phyloP scores from a whole-genome alignment of 35 echinoderm and acorn worm genomes.

The Apostichopus japonicus region DNA sequence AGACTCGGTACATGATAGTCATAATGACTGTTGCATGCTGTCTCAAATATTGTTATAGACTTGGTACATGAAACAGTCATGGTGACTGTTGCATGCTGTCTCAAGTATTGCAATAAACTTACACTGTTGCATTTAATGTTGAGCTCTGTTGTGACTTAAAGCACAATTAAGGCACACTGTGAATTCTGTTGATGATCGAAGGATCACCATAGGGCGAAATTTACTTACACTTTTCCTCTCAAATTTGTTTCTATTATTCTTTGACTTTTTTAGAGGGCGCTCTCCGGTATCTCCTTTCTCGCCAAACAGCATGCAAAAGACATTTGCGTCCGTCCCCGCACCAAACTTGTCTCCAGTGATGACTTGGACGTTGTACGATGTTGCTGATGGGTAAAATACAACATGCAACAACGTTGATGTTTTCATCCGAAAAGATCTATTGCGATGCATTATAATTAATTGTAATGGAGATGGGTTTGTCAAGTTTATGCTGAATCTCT shows the following conservation, averaged over 20 bases:
- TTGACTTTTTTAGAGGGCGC: slow-evolving; percentile 80
- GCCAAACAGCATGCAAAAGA: slow-evolving; percentile 93
- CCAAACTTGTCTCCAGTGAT: slow-evolving; percentile 96
- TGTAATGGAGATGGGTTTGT: too few species aligned
- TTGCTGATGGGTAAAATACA: slow-evolving; percentile 37
- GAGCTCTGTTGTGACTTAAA: too few species aligned
- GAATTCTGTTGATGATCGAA: neutral
- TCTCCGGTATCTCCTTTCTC: slow-evolving; percentile 95
- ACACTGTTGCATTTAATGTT: too few species aligned
- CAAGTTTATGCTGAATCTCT: too few species aligned
- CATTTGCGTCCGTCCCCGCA: slow-evolving; percentile 94
- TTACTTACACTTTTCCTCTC: slow-evolving; percentile 88
- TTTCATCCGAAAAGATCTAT: too few species aligned
- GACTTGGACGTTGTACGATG: slow-evolving; percentile 84
- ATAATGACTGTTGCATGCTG: too few species aligned
- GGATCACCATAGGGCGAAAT: neutral
- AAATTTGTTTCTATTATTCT: slow-evolving; percentile 94
- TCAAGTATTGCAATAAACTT: too few species aligned
- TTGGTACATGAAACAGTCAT: too few species aligned
- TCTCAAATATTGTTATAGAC: too few species aligned
- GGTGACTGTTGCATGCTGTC: too few species aligned
- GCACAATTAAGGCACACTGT: neutral
- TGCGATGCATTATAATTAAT: too few species aligned
- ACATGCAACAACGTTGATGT: neutral
- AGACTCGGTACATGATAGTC: too few species aligned